Base-by-base conservation (phyloP, 2,888 invertebrate genomes). In the Hemicrepidius hirtus region DNA sequence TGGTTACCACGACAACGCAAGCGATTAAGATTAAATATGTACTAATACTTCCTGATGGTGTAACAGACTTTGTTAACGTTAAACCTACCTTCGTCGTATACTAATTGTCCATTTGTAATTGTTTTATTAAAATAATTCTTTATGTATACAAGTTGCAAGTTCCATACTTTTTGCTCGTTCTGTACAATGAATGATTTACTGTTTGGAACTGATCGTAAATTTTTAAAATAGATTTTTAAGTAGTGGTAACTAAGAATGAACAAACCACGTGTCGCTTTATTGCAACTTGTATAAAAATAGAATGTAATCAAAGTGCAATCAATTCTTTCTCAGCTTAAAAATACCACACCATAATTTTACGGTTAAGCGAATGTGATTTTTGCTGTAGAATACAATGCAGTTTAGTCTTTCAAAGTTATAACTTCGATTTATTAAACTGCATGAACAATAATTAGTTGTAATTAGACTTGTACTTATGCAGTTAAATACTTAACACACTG, bases 401-500 rank as follows among this genome's bases (percentile, higher is more conserved):
- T 62, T 62, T 62, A 62, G 46, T 46, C 44, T 46, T 46, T 28
- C 24, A 46, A 24, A 44, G 24, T 62, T 46, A 32, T 46, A 62
- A 44, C 28, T 41, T 62, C 32, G 18, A 62, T 62, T 62, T 62
- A 46, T 46, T 62, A 62, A 62, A 24, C 16, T 46, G 46, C 62
- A 62, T 62, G 46, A 46, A 44, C 44, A 44, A 32, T 62, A 62
- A 62, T 62, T 62, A 46, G 21, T 32, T 18, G 28, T 62, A 46
- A 62, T 62, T 62, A 62, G 32, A 20, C 24, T 60, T 24, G 20
- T 41, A 41, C 60, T 60, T 60, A 60, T n/a, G 60, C 21, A 60
- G n/a, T 40, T 41, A 40, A 60, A 60, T 60, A 16, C 16, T 62
- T 46, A 62, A 62, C 46, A 60, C 41, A 49, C 24, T 60, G 60